Evolutionary conservation across 1,140 invertebrate genomes (phyloP), one percentile per base, ranked within the genome.

Genomic region (Nymphalis io): DNA sequence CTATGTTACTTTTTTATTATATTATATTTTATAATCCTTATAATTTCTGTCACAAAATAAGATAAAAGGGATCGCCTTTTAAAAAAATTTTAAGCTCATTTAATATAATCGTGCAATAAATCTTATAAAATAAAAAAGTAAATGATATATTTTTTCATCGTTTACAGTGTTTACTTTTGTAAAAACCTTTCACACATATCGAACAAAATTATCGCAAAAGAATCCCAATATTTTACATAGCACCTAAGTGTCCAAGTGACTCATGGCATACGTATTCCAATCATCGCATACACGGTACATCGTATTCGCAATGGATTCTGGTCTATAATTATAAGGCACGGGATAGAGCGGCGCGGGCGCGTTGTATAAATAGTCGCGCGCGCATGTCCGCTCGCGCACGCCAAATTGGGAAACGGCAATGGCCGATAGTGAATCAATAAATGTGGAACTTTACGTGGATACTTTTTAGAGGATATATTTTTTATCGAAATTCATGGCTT

Each of bases 381-480:
- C 80, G 82, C 79, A 78, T 80, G 75, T 79, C 76, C 69, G 80
- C 73, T 51, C 40, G 73, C 78, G 66, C 84, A 75, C 78, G 73
- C 87, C 85, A 84, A 87, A 89, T 89, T 69, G 84, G 87, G 87
- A 86, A 78, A 82, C 80, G 79, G 74, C 76, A 81, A 80, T 80
- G 75, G 67, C 72, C 64, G 79, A 79, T 78, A 78, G 70, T 73
- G 58, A 72, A 42, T 55, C 33, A 60, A 66, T 66, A 66, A 39
- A 62, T 66, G 40, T 59, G 38, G 40, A 16, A 10, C 48, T 21
- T 53, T 53, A 18, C 20, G 46, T 18, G 18, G 48, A 53, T 53
- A 21, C 48, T 10, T 10, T 53, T 53, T n/a, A 3, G 6, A 53
- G 48, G 11, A 12, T n/a, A n/a, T n/a, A 12, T 53, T 53, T 21